Conservation (phyloP, 2,113 vertebrate species). For the Tachysurus fulvidraco region DNA sequence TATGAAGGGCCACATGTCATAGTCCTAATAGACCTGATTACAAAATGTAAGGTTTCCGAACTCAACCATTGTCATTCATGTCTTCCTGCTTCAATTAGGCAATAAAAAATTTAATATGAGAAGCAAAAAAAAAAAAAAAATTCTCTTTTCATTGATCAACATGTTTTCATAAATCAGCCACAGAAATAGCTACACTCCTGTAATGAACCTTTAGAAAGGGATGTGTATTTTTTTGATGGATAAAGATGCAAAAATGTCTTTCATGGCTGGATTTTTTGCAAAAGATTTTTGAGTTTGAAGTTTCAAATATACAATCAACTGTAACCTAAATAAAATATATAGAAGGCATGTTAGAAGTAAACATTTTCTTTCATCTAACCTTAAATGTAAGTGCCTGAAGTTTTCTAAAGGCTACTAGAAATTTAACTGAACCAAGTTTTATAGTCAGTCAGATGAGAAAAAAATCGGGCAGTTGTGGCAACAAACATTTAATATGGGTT, state of each 20-base stretch:
- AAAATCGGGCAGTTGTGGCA: not conserved
- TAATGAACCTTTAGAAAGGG: not conserved
- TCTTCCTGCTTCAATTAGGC: not conserved
- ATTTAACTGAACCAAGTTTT: not conserved
- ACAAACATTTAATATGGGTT: not conserved
- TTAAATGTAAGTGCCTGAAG: too few species aligned
- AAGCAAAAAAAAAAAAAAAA: too few species aligned
- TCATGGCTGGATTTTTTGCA: too few species aligned
- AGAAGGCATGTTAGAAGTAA: not conserved
- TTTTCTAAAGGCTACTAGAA: not conserved
- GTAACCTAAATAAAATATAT: not conserved
- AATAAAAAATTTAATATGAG: too few species aligned
- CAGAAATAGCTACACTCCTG: too few species aligned
- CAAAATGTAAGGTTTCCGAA: not conserved
- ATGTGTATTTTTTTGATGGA: too few species aligned
- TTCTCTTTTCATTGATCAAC: too few species aligned
- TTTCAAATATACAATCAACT: not conserved
- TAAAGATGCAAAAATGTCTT: too few species aligned
- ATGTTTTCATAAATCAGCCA: too few species aligned
- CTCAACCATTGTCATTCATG: not conserved
- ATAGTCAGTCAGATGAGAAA: not conserved
- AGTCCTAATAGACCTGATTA: too few species aligned
- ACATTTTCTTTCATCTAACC: too few species aligned
- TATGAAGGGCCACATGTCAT: not conserved
- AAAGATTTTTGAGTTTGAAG: not conserved